phyloP scores from a whole-genome alignment of 2,888 invertebrate species.

The Drosophila picticornis region DNA sequence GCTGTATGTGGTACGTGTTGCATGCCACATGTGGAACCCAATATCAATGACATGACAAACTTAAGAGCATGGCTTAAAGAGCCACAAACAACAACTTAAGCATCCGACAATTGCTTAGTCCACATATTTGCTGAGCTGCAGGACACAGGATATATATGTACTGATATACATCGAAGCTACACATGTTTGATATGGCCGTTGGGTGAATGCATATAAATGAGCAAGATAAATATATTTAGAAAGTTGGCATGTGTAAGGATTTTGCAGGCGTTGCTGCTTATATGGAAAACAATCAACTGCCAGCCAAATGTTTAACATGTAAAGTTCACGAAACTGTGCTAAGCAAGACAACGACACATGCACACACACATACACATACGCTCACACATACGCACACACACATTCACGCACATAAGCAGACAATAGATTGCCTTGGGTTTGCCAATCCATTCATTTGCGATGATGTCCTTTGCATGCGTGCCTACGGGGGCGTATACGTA shows the following conservation, averaged over 20 bases:
- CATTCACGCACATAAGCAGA: conserved; percentile 31
- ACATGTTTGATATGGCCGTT: conserved; percentile 37
- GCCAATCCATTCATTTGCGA: conserved; percentile 56
- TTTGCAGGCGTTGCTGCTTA: conserved; percentile 42
- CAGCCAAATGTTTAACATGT: conserved; percentile 54
- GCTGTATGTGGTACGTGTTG: conserved; percentile 62
- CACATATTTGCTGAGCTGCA: conserved; percentile 60
- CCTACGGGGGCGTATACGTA: conserved; percentile 68
- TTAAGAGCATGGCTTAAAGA: conserved; percentile 53
- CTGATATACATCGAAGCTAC: conserved; percentile 5
- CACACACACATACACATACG: conserved; percentile 12
- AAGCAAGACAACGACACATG: conserved; percentile 28
- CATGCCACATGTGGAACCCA: conserved; percentile 71
- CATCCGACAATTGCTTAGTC: conserved; percentile 37
- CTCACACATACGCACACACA: conserved; percentile 2
- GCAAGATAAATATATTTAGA: conserved; percentile 43
- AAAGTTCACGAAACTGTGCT: conserved; percentile 36
- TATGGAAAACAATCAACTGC: conserved; percentile 74
- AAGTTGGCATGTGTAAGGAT: conserved; percentile 11
- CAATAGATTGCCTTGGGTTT: conserved; percentile 73
- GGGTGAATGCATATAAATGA: conserved; percentile 75
- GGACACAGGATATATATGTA: conserved; percentile 36
- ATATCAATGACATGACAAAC: conserved; percentile 45
- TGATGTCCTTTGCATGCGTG: conserved; percentile 69
- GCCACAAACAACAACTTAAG: conserved; percentile 32